Conservation (phyloP, 2,113 vertebrate genomes). For the Aramus guarauna region DNA sequence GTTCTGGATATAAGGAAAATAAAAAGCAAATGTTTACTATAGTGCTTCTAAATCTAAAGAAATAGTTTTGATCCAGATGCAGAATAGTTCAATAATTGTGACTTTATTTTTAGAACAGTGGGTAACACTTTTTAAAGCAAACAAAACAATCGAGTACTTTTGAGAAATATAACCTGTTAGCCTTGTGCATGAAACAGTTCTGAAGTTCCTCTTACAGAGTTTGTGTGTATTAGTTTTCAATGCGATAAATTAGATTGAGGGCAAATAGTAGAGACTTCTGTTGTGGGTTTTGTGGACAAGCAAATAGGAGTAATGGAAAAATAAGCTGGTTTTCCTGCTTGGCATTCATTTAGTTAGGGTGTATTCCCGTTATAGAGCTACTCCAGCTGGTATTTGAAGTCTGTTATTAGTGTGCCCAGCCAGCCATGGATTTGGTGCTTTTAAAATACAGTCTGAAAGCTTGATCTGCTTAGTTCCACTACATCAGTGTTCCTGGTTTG, state of each 20-base stretch:
- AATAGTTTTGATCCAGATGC: background rate
- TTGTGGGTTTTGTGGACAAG: background rate
- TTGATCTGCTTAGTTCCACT: slow-evolving; percentile 64
- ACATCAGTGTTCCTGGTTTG: slow-evolving; percentile 21
- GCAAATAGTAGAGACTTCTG: background rate
- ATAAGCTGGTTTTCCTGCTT: background rate
- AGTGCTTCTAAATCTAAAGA: background rate
- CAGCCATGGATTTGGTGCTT: slow-evolving; percentile 47
- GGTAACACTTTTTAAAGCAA: background rate
- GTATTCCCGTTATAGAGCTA: slow-evolving; percentile 14
- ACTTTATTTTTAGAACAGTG: background rate
- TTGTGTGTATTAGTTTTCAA: background rate
- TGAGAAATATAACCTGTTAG: background rate
- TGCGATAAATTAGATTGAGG: background rate
- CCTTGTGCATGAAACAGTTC: background rate
- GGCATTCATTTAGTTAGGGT: slow-evolving; percentile 31
- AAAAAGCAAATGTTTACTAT: background rate
- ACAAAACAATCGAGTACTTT: background rate
- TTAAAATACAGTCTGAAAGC: slow-evolving; percentile 57
- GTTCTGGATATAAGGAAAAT: background rate
- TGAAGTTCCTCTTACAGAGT: background rate
- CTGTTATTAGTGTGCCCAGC: slow-evolving; percentile 59
- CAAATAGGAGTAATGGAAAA: background rate
- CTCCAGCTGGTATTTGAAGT: slow-evolving; percentile 38
- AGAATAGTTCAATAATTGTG: background rate